A percentile compares a stretch with the other conserved stretches of the same genome.
Evolutionary conservation across 2,797 vertebrate species (phyloP).

Genomic region (Lagothrix lagotricha): DNA sequence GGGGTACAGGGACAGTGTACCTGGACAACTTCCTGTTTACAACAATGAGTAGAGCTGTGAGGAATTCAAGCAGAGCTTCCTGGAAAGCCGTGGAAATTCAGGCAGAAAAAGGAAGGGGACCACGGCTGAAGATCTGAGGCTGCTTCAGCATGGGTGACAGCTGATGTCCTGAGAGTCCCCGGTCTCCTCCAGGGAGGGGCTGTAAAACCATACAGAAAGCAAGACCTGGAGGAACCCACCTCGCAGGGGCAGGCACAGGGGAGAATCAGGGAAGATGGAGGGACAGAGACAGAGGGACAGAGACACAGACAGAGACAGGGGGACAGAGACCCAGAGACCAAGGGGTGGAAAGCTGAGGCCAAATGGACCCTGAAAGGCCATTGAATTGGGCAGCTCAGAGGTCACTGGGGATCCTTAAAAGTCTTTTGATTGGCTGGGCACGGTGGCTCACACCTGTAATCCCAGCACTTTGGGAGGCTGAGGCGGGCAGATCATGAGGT

Average conservation of each 20-base stretch:
- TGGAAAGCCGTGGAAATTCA: background rate
- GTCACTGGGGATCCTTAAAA: background rate
- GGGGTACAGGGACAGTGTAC: background rate
- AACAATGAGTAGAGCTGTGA: fast-evolving
- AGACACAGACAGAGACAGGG: background rate
- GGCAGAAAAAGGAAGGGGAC: background rate
- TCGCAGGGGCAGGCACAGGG: no score
- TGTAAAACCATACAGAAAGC: background rate
- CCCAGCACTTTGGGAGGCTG: no score
- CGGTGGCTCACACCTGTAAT: no score
- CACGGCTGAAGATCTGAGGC: fast-evolving
- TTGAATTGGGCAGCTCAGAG: background rate
- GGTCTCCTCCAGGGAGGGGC: background rate
- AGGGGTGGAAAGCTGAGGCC: background rate
- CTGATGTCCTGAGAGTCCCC: fast-evolving
- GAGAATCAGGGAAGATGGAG: background rate
- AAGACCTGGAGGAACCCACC: background rate
- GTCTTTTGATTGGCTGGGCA: background rate
- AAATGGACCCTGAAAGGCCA: background rate
- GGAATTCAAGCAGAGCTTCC: background rate
- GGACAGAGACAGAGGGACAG: background rate
- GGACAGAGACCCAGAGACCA: background rate
- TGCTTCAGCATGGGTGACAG: fast-evolving
- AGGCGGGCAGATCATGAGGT: no score
- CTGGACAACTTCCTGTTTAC: fast-evolving